phyloP scores from a whole-genome alignment of 1,140 invertebrate genomes.

The Schlechtendalia chinensis region DNA sequence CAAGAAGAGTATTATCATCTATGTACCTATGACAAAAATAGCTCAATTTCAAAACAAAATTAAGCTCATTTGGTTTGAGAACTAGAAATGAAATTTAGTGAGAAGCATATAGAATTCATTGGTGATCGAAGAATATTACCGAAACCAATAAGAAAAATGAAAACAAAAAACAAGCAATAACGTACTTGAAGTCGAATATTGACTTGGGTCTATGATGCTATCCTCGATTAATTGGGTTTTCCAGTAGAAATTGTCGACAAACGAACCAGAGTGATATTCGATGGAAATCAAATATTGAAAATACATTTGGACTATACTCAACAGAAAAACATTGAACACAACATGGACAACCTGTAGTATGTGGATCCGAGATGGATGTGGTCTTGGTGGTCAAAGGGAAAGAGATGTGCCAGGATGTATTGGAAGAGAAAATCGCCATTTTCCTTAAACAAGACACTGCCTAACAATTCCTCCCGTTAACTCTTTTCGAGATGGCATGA shows the following conservation, averaged over 20 bases:
- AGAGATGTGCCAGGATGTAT: too few relatives aligned
- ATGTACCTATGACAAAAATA: slow-evolving; percentile 96
- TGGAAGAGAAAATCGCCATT: too few relatives aligned
- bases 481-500: too few relatives aligned
- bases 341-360: too few relatives aligned
- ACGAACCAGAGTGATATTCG: slow-evolving; percentile 90
- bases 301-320: slow-evolving; percentile 98
- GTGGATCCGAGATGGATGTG: too few relatives aligned
- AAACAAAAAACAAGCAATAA: slow-evolving; percentile 94
- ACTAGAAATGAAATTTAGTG: slow-evolving; percentile 99
- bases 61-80: slow-evolving; percentile 94
- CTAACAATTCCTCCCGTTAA: too few relatives aligned
- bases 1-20: too few relatives aligned
- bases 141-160: slow-evolving; percentile 94
- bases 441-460: too few relatives aligned
- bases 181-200: slow-evolving; percentile 92
- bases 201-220: slow-evolving; percentile 95
- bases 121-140: slow-evolving; percentile 96
- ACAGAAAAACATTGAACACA: slow-evolving; percentile 98
- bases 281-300: slow-evolving; percentile 93
- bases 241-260: slow-evolving; percentile 99
- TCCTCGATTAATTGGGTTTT: too few relatives aligned
- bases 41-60: slow-evolving; percentile 96
- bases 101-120: slow-evolving; percentile 97
- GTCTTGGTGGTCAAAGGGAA: too few relatives aligned